Evolutionary conservation across 2,888 invertebrate genomes (phyloP), one percentile per base, ranked within the genome.

Genomic region (Oligia strigilis): DNA sequence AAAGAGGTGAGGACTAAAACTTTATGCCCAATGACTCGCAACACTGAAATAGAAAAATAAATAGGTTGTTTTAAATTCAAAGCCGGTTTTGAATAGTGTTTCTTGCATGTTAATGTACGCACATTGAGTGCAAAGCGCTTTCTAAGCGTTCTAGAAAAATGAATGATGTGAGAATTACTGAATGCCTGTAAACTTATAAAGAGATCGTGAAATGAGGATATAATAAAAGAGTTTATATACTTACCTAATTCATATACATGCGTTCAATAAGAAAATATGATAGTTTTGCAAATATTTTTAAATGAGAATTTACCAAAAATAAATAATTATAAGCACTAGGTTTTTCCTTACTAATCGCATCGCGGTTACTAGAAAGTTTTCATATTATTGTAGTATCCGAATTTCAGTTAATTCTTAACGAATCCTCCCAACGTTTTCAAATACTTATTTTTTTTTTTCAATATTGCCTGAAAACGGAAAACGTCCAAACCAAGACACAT

Each of bases 1-100:
- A 88, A 81, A 88, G 85, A 80, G 80, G 58, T 80, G 36, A 67
- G 58, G 58, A 23, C 87, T 78, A 70, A 78, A 84, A 84, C 49
- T 81, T 85, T 73, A 88, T 75, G 81, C 81, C 66, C 85, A 88
- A 70, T 88, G 85, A 88, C 88, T 87, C 82, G 81, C 43, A 69
- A 76, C 49, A 69, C 88, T 85, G 64, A 87, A 85, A 85, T 72
- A 85, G 70, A 84, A 88, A 77, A 55, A 76, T 87, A 80, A 76
- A 80, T 73, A 77, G 17, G 65, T 64, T 75, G 75, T 85, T 85
- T 85, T 60, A 81, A 81, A 85, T 85, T 85, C 88, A 81, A 75
- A 88, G 62, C 77, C 43, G 52, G 81, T n/a, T 77, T 88, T 77
- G 69, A n/a, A 19, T 6, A 66, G 40, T 72, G 77, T 85, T 77